Base-by-base conservation (phyloP, 2,888 invertebrate species). In the Leptopilina drosophilae region DNA sequence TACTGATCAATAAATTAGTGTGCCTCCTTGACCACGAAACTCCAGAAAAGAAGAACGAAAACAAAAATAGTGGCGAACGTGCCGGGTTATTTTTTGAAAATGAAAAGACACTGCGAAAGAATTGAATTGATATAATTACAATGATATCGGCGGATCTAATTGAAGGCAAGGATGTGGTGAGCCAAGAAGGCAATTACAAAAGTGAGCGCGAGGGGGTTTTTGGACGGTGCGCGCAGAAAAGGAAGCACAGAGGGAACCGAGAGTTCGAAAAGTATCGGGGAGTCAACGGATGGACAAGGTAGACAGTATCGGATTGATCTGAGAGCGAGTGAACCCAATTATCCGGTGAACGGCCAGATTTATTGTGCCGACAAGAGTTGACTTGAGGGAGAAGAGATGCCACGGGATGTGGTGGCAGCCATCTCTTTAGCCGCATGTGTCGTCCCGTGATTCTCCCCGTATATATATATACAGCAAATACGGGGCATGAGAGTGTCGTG, bases 231-330 rank as follows among this genome's bases (percentile, higher is more conserved):
- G 26, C 5, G 20, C 14, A 20, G 62, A 12, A 56, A 33, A 40
- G 64, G 75, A 80, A 78, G 66, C 78, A 64, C 78, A 59, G 33
- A 33, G 78, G 53, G 11, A 42, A 42, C 15, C 14, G 78, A 56
- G 77, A 80, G 33, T 33, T 4, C 33, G 33, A 82, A 80, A 77
- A 75, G 80, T 81, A 80, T 77, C 76, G 77, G 79, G 9, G 73
- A 62, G 20, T 49, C 65, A 56, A 78, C 66, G 82, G 85, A 86
- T 83, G 87, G 87, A 88, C 88, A 88, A 85, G 88, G 89, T 87
- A 88, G 91, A 91, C 91, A 91, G 90, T 91, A 91, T 91, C 91
- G 91, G 90, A 90, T 89, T 88, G 91, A 91, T 91, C 91, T 90
- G 87, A 88, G 88, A 88, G 88, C 90, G 90, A 89, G 91, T 91